phyloP scores from a whole-genome alignment of 2,797 vertebrate genomes.

The Holocentrus rufus region DNA sequence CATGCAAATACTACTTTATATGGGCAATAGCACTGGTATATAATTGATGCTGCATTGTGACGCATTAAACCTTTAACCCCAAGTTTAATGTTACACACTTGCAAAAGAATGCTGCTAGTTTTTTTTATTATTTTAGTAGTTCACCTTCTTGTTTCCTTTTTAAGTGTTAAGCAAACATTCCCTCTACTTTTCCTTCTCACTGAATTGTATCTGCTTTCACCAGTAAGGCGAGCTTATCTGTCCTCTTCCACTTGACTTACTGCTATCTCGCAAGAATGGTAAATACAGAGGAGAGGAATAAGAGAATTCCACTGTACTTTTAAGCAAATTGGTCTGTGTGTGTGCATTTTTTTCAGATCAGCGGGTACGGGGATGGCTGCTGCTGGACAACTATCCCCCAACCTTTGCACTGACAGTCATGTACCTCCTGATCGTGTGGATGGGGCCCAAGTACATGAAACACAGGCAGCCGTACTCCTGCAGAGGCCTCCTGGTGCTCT shows the following conservation, averaged over 20 bases:
- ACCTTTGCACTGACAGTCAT: constrained; percentile 89
- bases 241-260: neutral
- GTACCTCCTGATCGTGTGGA: constrained; percentile 94
- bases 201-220: constrained; percentile 10
- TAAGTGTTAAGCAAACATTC: constrained; percentile 39
- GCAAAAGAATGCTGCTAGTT: neutral
- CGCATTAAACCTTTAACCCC: constrained; percentile 30
- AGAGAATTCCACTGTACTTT: too few relatives aligned
- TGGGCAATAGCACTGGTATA: neutral
- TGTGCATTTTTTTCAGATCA: constrained; percentile 84
- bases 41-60: neutral
- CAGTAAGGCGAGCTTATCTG: constrained; percentile 14
- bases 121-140: constrained; percentile 3
- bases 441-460: constrained; percentile 95
- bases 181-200: constrained; percentile 8
- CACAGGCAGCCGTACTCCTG: constrained; percentile 87
- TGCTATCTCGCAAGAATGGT: neutral
- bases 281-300: neutral
- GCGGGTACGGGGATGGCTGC: constrained; percentile 92
- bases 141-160: constrained; percentile 7
- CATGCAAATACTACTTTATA: neutral
- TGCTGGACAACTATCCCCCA: constrained; percentile 92
- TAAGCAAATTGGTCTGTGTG: constrained; percentile 16
- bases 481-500: constrained; percentile 89
- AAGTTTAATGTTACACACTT: neutral